A percentile compares a stretch with the other conserved stretches of the same genome.
phyloP scores from a whole-genome alignment of 2,113 vertebrate genomes.

The Saccopteryx bilineata region DNA sequence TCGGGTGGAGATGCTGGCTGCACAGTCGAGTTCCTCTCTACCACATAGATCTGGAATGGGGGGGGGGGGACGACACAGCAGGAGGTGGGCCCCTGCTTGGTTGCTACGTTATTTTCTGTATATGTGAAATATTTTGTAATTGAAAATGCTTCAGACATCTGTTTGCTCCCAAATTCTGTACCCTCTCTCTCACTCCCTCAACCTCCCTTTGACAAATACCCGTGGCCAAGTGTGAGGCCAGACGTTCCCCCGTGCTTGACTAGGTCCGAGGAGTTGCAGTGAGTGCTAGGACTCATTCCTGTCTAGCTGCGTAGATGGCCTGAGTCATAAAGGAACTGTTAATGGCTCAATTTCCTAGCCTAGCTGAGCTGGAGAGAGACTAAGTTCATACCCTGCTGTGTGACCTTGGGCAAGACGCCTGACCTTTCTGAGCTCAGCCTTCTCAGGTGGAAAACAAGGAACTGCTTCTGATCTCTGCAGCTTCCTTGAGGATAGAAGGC shows the following conservation, averaged over 20 bases:
- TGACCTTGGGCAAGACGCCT: neutral
- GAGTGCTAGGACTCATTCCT: neutral
- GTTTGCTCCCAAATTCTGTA: neutral
- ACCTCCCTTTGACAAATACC: neutral
- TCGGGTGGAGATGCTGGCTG: neutral
- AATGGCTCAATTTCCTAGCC: neutral
- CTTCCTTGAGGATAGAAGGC: no score
- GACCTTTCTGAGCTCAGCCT: conserved; percentile 15
- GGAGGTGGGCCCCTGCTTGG: neutral
- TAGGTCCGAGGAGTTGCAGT: neutral
- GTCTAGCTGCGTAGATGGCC: neutral
- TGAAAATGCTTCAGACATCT: neutral
- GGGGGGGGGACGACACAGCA: neutral
- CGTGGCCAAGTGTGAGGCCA: neutral
- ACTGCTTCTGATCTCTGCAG: neutral
- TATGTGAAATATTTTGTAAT: neutral
- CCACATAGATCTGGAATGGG: no score
- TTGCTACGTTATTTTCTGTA: neutral
- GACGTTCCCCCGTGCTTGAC: neutral
- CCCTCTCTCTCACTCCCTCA: neutral
- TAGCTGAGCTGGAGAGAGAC: neutral
- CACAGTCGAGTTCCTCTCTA: accelerated
- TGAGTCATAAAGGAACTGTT: accelerated
- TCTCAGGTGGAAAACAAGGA: neutral
- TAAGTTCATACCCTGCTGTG: neutral